Evolutionary conservation across 2,113 vertebrate genomes (phyloP), one percentile per base, ranked within the genome.

Genomic region (Candoia aspera): DNA sequence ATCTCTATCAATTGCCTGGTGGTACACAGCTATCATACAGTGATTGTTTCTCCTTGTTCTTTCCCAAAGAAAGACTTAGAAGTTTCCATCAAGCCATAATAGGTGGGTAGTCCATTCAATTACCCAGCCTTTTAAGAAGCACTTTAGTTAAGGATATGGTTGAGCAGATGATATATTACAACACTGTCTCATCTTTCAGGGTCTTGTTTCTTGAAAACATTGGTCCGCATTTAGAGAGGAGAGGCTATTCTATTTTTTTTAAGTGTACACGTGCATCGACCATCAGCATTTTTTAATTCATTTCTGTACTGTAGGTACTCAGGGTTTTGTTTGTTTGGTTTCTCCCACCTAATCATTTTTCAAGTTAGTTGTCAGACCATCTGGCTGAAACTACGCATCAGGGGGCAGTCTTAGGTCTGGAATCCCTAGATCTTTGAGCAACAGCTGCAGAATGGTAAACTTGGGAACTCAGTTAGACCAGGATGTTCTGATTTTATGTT

Each of bases 91-190:
- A 92, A 96, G 96, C 46, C 0, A 84, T 0, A 0, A 59, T 6
- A 1, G 79, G 13, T 54, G 6, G 59, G 57, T 90, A 89, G 92
- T 37, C 6, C 0, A 85, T 94, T 92, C 62, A 93, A 91, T 94
- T 86, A 17, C 13, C 93, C 91, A 93, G 19, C 3, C 42, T 42
- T n/a, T 91, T 5, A 84, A 13, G 62, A 92, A 92, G 89, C 12
- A 55, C 9, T 83, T 94, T 91, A 24, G 53, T 87, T 86, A 73
- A 46, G 54, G 12, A 46, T 42, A 86, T 21, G 46, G 55, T 83
- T 46, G 17, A 88, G 42, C 54, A 53, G 55, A 53, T 88, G 57
- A 83, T 53, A 79, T 60, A 92, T 88, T 83, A 37, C 37, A 88
- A 23, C 1, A 0, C 86, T 90, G 0, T 95, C 79, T 94, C 90